Evolutionary conservation across 2,888 invertebrate species (phyloP).

Genomic region (Adelognathus sp.): DNA sequence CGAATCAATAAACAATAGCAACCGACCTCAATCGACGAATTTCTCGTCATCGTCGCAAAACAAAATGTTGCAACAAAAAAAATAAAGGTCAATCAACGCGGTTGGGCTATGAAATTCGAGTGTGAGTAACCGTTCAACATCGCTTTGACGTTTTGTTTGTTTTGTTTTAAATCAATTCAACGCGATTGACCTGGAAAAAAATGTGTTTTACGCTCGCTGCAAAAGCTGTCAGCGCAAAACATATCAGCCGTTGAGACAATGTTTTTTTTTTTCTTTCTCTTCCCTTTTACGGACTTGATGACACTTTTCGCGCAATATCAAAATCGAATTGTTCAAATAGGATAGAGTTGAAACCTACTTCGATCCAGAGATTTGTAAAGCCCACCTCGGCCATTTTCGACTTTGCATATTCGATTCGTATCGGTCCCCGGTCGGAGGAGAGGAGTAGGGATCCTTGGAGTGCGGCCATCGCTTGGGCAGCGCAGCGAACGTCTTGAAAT

Average conservation of each 20-base stretch:
- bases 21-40: constrained; percentile 29
- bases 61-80: neutral
- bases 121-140: neutral
- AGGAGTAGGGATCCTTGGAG: constrained; percentile 98
- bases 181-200: neutral
- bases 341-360: constrained; percentile 82
- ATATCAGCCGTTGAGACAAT: neutral
- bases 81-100: neutral
- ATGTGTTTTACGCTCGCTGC: neutral
- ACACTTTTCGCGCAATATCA: constrained; percentile 37
- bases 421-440: constrained; percentile 97
- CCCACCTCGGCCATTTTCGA: constrained; percentile 97
- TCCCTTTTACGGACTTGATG: neutral
- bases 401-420: constrained; percentile 99
- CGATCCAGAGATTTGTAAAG: constrained; percentile 81
- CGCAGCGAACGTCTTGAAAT: constrained; percentile 95
- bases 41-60: neutral
- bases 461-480: constrained; percentile 95
- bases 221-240: neutral
- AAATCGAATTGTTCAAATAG: constrained; percentile 49
- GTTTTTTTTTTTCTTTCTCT: neutral
- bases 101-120: constrained; percentile 2
- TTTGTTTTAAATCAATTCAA: neutral
- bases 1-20: constrained; percentile 58
- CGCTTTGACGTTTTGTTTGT: neutral